Conservation (phyloP, 2,113 vertebrate genomes). For the Elaphurus davidianus region DNA sequence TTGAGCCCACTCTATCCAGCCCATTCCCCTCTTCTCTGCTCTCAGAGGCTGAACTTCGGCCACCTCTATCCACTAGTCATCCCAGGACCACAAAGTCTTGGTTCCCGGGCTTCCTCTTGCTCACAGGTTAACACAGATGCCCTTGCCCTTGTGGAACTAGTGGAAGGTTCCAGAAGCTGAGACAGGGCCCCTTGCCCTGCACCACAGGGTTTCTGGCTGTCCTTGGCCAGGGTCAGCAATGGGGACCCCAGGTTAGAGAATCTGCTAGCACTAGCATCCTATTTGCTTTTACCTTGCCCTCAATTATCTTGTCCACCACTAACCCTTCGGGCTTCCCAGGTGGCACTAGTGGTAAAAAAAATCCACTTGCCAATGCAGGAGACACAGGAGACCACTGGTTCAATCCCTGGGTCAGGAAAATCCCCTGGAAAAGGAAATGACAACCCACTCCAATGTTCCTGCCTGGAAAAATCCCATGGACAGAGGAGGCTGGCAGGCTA, state of each 20-base stretch:
- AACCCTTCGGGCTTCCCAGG: neutral
- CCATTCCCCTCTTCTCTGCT: neutral
- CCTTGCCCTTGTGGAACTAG: neutral
- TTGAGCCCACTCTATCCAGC: too few relatives aligned
- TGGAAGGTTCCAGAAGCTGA: neutral
- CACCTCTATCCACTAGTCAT: neutral
- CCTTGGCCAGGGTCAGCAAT: neutral
- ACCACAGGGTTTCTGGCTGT: neutral
- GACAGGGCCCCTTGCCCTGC: neutral
- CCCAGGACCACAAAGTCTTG: neutral
- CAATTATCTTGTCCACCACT: neutral
- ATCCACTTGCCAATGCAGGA: neutral
- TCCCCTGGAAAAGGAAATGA: neutral
- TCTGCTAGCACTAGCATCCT: neutral
- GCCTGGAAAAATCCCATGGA: neutral
- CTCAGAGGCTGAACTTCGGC: neutral
- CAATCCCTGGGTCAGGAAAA: neutral
- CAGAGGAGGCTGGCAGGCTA: neutral
- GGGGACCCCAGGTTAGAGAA: neutral
- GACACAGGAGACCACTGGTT: neutral
- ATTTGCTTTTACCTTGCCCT: neutral
- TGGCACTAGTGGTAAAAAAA: neutral
- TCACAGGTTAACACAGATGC: neutral
- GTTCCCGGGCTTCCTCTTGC: neutral
- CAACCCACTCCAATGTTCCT: neutral